Base-by-base conservation (phyloP, 2,797 vertebrate species). In the Peromyscus nudipes region DNA sequence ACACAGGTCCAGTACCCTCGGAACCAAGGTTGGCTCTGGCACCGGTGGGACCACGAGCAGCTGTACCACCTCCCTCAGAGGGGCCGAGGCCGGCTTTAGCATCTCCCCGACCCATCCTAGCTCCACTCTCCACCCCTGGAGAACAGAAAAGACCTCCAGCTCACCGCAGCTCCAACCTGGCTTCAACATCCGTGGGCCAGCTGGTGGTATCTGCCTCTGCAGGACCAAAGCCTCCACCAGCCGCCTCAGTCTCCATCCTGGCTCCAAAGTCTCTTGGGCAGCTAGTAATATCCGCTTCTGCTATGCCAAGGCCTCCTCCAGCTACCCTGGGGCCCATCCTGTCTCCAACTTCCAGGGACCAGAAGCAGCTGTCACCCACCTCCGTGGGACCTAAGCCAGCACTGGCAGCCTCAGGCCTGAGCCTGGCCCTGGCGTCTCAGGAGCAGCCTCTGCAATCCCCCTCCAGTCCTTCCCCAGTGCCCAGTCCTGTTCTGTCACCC, bases 251-350 rank as follows among this genome's bases (percentile, higher is more conserved):
- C 43, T 95, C 97, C 12, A 52, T 64, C 82, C 83, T 40, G 95
- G 77, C 97, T 95, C 96, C 96, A 0, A 46, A 92, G 7, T 85
- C 97, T 19, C 71, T 95, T 46, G 98, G 86, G 25, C 96, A 96
- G 76, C 80, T 97, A 57, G 96, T 88, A 60, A 86, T 95, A 14
- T 82, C 96, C 13, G 88, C 98, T 52, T 98, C 98, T 0, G 98
- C 98, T 1, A 29, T 86, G 88, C 98, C 89, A 83, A 98, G 23
- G 98, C 98, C 79, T 95, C 98, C 57, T 97, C 99, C 75, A 65
- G 77, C 23, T 7, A 69, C 67, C 25, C 57, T 43, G 0, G 71
- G 57, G 4, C 80, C 95, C 75, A 65, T 25, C 92, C 85, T 88
- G 84, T 80, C 21, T 95, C 96, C 67, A 92, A 84, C 83, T 6